Evolutionary conservation across 1,140 invertebrate species (phyloP), one percentile per base, ranked within the genome.

Genomic region (Ericerus pela): DNA sequence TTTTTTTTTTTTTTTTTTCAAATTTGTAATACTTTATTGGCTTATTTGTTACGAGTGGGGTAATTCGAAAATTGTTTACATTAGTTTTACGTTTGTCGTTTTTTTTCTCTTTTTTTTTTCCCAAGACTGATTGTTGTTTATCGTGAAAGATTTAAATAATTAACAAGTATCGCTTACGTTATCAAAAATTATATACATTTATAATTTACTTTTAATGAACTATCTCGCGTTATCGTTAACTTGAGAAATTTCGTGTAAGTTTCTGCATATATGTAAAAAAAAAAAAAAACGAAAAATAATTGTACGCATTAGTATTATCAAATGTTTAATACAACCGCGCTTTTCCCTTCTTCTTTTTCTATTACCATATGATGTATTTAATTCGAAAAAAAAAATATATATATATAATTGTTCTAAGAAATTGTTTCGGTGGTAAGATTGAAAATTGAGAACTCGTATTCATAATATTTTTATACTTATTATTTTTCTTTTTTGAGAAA

Each of bases 301-400:
- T 41, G 20, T 41, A 5, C 37, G 37, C 37, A 18, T 41, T 41
- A 41, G 37, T 41, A 41, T 41, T 41, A 41, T 41, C 37, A 18
- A 41, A 16, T 41, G 37, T 41, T 41, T 6, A 41, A 41, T 41
- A 10, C 14, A 16, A 8, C 20, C 16, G 37, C 37, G n/a, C n/a
- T n/a, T n/a, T n/a, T n/a, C n/a, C n/a, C n/a, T n/a, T n/a, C n/a
- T n/a, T 41, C 20, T 41, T 41, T 41, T 41, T 41, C 37, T 41
- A 41, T 41, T 41, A 41, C 37, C 37, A 41, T 41, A 16, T 41
- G 20, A 41, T 16, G 37, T 41, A 41, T 41, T 41, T 41, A 41
- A 10, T 41, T 16, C 16, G 6, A 41, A 41, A 41, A 16, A 41
- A 16, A 41, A 6, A 16, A 16, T 41, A 41, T 41, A 18, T 41